These are phyloP conservation scores for Poeciliopsis prolifica DNA, from an alignment of 2,113 vertebrate species.

Conservation along the genomic window DNA sequence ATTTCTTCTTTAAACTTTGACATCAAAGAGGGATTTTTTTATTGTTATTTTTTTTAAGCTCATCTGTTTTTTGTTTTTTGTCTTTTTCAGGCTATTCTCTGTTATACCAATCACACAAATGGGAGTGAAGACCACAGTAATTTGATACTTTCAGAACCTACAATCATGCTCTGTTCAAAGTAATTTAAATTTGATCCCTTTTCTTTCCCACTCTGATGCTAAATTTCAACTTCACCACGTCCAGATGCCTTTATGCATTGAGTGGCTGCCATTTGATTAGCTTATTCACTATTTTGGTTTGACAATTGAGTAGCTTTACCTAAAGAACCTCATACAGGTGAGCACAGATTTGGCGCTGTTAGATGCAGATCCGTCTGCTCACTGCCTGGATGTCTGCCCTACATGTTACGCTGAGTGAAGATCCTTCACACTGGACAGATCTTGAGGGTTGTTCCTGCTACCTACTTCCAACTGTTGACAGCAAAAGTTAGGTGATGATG, in stretches of 20 bases:
- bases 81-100: too few species aligned
- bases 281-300: not conserved
- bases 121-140: too few species aligned
- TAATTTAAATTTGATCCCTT: too few species aligned
- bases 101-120: too few species aligned
- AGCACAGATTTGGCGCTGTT: not conserved
- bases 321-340: not conserved
- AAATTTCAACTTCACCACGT: not conserved
- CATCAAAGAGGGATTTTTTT: not conserved
- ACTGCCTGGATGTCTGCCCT: slow-evolving; percentile 20
- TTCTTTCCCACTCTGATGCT: not conserved
- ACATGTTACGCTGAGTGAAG: slow-evolving; percentile 36
- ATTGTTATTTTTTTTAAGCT: too few species aligned
- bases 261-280: not conserved
- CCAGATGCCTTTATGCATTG: not conserved
- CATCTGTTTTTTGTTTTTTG: too few species aligned
- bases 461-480: slow-evolving; percentile 71
- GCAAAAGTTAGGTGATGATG: slow-evolving; percentile 66
- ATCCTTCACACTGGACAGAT: slow-evolving; percentile 44
- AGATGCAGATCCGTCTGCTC: slow-evolving; percentile 12
- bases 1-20: not conserved
- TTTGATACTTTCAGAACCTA: not conserved
- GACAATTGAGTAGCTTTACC: not conserved
- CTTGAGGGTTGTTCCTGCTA: slow-evolving; percentile 61
- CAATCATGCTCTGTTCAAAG: too few species aligned